Evolutionary conservation across 2,888 invertebrate species (phyloP), one percentile per base, ranked within the genome.

Genomic region (Sclerodermus sp.): DNA sequence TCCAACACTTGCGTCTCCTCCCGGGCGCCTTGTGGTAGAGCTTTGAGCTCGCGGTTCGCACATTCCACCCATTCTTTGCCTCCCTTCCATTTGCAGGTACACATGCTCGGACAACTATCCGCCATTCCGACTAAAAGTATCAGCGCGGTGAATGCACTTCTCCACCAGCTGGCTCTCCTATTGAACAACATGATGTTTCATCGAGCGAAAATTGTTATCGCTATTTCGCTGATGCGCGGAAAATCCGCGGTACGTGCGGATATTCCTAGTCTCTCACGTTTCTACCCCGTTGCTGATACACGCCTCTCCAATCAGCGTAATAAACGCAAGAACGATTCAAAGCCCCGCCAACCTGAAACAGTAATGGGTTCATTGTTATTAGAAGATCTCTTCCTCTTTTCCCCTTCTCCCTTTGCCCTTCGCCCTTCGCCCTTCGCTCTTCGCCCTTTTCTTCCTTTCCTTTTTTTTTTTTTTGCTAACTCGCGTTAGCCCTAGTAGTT

Each of bases 21-120:
- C 74, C 92, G 89, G 67, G 94, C 86, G 45, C 88, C 87, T 64
- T 85, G 85, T 1, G 94, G 94, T 50, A 94, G 86, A 10, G 85
- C 83, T 58, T 88, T 84, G 47, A 94, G 81, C 47, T 86, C 87
- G 72, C 89, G 88, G 56, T 89, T 87, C 43, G 88, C 84, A 79
- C 95, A 95, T 77, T 94, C 93, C 43, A 92, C 93, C 61, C 91
- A 90, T 74, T 93, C 89, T 73, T 95, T 95, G 42, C 94, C 94
- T 72, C 89, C 89, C 78, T 93, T 93, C 94, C 94, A 94, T 77
- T 92, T 93, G 82, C 95, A 95, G 49, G 86, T 82, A 78, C 94
- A 95, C 60, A 86, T 85, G 31, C 84, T 80, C 18, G 93, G 93
- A 74, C 93, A 93, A 44, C 85, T 83, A 49, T 67, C 64, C 31